These are phyloP conservation scores for Zaprionus camerounensis DNA, from an alignment of 1,140 invertebrate genomes.

Conservation along the genomic window DNA sequence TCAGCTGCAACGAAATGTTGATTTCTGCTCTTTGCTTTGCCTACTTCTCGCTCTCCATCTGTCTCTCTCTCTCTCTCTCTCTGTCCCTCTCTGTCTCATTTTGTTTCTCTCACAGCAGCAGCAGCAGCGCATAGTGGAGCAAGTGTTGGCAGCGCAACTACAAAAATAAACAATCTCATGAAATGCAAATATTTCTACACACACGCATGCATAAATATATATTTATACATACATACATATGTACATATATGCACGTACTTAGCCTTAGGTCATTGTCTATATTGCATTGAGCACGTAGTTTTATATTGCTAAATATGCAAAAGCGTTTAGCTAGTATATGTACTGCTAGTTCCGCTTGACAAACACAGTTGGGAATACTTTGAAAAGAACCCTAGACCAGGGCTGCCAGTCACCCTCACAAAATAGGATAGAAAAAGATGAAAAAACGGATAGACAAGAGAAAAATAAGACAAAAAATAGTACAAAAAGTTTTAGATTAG, in stretches of 20 bases:
- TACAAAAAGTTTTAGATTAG: too few relatives aligned
- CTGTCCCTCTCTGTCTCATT: conserved; percentile 18
- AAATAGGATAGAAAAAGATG: too few relatives aligned
- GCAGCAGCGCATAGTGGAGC: conserved; percentile 18
- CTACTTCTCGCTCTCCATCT: conserved; percentile 18
- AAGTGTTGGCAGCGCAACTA: conserved; percentile 7
- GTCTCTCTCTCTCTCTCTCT: conserved; percentile 8
- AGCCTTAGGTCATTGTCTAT: conserved; percentile 36
- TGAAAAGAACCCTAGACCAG: background rate
- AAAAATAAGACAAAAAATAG: too few relatives aligned
- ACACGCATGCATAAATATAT: background rate
- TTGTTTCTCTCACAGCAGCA: too few relatives aligned
- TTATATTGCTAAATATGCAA: conserved; percentile 4
- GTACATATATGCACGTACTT: conserved; percentile 2
- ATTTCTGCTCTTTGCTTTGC: conserved; percentile 34
- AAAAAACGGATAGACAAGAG: too few relatives aligned
- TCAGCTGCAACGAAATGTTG: conserved; percentile 68
- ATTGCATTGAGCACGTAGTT: conserved; percentile 18
- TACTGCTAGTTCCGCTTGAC: background rate
- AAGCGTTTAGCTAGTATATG: background rate
- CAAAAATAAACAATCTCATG: conserved; percentile 13
- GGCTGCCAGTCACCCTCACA: too few relatives aligned
- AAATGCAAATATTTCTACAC: conserved; percentile 1
- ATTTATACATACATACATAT: background rate
- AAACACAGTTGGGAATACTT: background rate